A percentile compares a stretch with the other conserved stretches of the same genome.
Conservation (phyloP, 2,888 invertebrate species). For the Nasonia oneida region DNA sequence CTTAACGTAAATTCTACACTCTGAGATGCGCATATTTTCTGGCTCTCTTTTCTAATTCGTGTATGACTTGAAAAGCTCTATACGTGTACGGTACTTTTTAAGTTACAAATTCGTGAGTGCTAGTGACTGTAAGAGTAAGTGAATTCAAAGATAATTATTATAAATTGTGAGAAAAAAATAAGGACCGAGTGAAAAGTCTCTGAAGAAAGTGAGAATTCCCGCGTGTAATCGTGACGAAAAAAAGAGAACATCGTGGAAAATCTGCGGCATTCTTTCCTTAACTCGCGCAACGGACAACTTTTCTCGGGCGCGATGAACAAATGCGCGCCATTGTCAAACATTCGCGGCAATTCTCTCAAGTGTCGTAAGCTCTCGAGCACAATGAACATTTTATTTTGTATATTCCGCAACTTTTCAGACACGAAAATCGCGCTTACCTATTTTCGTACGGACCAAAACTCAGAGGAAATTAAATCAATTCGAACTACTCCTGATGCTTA, state of each 20-base stretch:
- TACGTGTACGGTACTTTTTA: neutral
- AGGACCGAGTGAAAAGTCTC: neutral
- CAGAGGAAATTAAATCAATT: too few relatives aligned
- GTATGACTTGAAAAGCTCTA: neutral
- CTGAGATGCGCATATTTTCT: neutral
- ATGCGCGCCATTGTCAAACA: constrained; percentile 26
- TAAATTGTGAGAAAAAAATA: neutral
- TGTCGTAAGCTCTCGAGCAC: too few relatives aligned
- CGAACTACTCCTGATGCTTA: too few relatives aligned
- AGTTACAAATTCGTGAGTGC: neutral
- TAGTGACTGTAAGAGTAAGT: too few relatives aligned
- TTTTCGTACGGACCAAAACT: too few relatives aligned
- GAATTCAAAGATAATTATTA: neutral
- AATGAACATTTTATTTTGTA: too few relatives aligned
- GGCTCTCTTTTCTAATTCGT: neutral
- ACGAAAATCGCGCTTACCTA: too few relatives aligned
- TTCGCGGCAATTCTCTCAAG: neutral
- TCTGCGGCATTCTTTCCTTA: constrained; percentile 17
- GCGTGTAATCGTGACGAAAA: neutral
- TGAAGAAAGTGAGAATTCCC: neutral
- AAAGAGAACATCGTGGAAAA: neutral
- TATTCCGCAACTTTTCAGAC: too few relatives aligned
- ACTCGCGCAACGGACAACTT: neutral
- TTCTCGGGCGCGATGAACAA: constrained; percentile 12
- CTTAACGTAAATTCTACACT: neutral